phyloP scores from a whole-genome alignment of 2,797 vertebrate species.

The Phoeniculus purpureus region DNA sequence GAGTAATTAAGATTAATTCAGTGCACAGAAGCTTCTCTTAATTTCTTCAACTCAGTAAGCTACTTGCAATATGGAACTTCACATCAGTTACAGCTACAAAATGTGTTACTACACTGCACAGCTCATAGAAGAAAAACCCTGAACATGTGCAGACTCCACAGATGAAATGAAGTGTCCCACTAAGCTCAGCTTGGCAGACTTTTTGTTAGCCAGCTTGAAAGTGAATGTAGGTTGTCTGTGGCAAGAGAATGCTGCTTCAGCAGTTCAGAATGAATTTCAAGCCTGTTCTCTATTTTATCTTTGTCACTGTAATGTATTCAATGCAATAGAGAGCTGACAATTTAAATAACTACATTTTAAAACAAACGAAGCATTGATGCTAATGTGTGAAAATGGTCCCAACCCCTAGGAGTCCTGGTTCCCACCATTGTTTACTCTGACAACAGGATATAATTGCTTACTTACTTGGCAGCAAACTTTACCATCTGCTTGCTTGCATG shows the following conservation, averaged over 20 bases:
- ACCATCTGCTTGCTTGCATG: constrained; percentile 99
- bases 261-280: constrained; percentile 81
- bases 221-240: constrained; percentile 76
- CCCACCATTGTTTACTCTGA: constrained; percentile 95
- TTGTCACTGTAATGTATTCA: constrained; percentile 83
- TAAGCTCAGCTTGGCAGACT: constrained; percentile 71
- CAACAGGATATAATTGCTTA: constrained; percentile 92
- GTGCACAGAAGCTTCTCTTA: neutral
- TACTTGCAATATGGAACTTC: neutral
- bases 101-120: neutral
- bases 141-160: constrained; percentile 21
- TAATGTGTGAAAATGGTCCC: constrained; percentile 92
- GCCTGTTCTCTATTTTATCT: constrained; percentile 79
- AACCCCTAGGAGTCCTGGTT: constrained; percentile 85
- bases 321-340: constrained; percentile 77
- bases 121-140: constrained; percentile 11
- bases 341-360: constrained; percentile 84
- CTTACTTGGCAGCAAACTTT: constrained; percentile 99
- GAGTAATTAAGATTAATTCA: neutral
- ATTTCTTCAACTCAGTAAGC: neutral
- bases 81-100: constrained; percentile 30
- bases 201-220: constrained; percentile 78
- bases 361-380: constrained; percentile 85
- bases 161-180: constrained; percentile 65
- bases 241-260: constrained; percentile 79